Percentiles rank a stretch among this genome's conserved stretches.
These are phyloP conservation scores for Rana temporaria DNA, from an alignment of 2,113 vertebrate species.

Conservation along the genomic window DNA sequence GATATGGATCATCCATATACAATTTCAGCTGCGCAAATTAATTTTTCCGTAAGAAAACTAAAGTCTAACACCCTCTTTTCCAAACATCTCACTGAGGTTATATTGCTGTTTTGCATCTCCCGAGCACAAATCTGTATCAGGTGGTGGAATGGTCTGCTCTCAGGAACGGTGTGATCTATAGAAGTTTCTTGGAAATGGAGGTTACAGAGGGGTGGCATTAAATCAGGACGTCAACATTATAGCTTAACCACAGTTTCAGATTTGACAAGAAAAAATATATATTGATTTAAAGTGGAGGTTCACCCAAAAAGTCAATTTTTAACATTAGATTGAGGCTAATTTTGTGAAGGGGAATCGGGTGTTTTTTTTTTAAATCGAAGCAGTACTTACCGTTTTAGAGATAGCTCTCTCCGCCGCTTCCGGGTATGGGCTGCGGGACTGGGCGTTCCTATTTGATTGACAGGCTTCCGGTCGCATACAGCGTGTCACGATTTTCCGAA, in stretches of 20 bases:
- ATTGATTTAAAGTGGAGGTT: no score
- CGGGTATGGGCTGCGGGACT: no score
- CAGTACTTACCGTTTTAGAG: no score
- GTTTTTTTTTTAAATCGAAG: no score
- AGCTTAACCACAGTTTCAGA: neutral
- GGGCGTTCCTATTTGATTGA: no score
- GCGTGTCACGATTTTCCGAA: no score
- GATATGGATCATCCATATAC: neutral
- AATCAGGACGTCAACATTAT: neutral
- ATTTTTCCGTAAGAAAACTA: conserved; percentile 3
- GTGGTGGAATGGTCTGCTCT: neutral
- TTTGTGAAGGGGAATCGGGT: no score
- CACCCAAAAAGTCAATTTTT: no score
- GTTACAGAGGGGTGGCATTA: neutral
- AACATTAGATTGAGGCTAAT: no score
- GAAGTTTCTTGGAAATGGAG: conserved; percentile 7
- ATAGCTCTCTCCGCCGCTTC: no score
- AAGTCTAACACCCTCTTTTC: neutral
- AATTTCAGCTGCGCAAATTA: conserved; percentile 2
- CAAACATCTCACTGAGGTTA: neutral
- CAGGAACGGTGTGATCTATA: neutral
- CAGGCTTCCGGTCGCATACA: no score
- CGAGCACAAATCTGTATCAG: neutral
- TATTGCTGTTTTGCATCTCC: neutral
- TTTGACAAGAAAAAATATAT: conserved; percentile 40